phyloP scores from a whole-genome alignment of 1,140 invertebrate species.

The Eubasilissa regina region DNA sequence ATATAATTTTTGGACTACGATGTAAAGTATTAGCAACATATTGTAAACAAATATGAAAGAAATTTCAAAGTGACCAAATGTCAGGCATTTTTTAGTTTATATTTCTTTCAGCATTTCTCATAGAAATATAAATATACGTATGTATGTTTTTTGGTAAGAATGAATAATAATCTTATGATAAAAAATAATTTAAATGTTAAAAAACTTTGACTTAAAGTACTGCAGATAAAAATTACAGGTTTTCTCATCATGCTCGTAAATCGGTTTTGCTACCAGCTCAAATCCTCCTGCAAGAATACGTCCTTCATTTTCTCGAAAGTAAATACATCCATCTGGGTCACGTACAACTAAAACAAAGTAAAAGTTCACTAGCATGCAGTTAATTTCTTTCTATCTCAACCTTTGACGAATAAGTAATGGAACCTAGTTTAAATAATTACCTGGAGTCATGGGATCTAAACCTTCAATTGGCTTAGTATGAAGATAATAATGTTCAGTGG shows the following conservation, averaged over 20 bases:
- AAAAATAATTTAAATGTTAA: no score
- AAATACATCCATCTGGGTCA: conserved; percentile 92
- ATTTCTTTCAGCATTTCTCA: no score
- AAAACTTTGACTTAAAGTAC: no score
- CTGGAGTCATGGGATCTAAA: conserved; percentile 82
- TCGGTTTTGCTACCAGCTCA: conserved; percentile 89
- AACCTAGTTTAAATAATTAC: conserved; percentile 62
- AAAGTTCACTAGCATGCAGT: background rate
- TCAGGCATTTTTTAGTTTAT: no score
- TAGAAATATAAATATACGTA: no score
- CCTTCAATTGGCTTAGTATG: conserved; percentile 85
- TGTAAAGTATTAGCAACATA: no score
- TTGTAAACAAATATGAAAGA: no score
- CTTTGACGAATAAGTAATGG: background rate
- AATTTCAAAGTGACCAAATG: no score
- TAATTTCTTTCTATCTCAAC: background rate
- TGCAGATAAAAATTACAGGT: conserved; percentile 72
- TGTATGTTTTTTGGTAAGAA: no score
- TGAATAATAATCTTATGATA: no score
- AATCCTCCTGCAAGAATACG: conserved; percentile 89
- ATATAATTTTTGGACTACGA: no score
- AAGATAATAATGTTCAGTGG: conserved; percentile 94
- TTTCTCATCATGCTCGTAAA: conserved; percentile 85
- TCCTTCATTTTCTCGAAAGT: conserved; percentile 87
- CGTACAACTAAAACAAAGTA: conserved; percentile 78